Percentiles rank a stretch among this genome's conserved stretches.
Evolutionary conservation across 1,140 invertebrate genomes (phyloP).

Genomic region (Acromyrmex echinatior): DNA sequence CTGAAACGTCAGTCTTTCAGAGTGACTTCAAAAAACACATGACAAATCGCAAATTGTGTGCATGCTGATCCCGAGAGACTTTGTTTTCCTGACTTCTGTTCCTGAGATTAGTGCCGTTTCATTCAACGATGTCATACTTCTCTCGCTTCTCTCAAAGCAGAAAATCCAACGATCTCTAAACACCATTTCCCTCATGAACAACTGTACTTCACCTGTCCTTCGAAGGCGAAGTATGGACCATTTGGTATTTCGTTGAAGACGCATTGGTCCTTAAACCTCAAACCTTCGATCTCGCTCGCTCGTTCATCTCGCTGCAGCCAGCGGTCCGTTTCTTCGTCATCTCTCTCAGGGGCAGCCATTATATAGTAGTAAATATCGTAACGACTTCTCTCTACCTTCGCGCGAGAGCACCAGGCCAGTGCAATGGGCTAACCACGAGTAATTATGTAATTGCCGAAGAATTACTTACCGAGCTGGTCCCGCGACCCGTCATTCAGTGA

Average conservation of each 20-base stretch:
- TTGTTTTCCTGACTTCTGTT: background rate
- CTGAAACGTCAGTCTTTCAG: background rate
- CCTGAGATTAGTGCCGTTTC: background rate
- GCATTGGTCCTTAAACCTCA: constrained; percentile 42
- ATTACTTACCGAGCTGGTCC: constrained; percentile 85
- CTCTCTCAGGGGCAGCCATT: constrained; percentile 81
- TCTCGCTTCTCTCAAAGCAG: constrained; percentile 20
- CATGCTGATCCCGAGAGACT: background rate
- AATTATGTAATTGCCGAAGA: constrained; percentile 87
- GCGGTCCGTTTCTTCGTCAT: constrained; percentile 76
- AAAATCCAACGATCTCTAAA: constrained; percentile 25
- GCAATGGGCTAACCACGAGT: constrained; percentile 78
- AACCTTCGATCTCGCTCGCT: background rate
- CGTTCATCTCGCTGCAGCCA: background rate
- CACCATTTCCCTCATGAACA: background rate
- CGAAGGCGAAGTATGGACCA: constrained; percentile 24
- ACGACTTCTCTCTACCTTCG: constrained; percentile 79
- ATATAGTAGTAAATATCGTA: constrained; percentile 87
- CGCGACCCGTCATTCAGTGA: constrained; percentile 85
- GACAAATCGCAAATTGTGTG: background rate
- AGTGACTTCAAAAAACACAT: constrained; percentile 2
- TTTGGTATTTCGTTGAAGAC: constrained; percentile 48
- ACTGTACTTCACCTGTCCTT: constrained; percentile 47
- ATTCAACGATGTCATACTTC: background rate
- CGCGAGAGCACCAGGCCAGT: constrained; percentile 45